phyloP scores from a whole-genome alignment of 2,888 invertebrate genomes.

The Agriopis aurantiaria region DNA sequence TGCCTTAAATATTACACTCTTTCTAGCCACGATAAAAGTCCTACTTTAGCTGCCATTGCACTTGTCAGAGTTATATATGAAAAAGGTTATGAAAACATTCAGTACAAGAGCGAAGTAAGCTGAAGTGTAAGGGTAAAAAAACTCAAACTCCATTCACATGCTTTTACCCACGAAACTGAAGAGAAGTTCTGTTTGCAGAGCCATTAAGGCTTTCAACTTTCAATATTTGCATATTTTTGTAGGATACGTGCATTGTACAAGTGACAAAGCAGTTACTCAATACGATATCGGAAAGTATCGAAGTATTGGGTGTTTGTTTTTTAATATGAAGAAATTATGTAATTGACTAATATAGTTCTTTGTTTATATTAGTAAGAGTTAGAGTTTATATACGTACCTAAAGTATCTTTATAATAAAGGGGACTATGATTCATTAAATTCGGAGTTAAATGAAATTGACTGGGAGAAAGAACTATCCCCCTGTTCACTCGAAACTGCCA shows the following conservation, averaged over 20 bases:
- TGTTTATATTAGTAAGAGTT: no score
- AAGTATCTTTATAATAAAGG: no score
- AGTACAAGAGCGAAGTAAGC: conserved; percentile 7
- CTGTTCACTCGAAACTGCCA: no score
- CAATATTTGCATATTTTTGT: conserved; percentile 75
- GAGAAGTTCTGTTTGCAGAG: conserved; percentile 62
- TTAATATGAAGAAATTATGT: no score
- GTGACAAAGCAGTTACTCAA: conserved; percentile 16
- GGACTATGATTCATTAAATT: no score
- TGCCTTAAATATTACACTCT: no score
- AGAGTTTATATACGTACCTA: no score
- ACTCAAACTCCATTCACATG: conserved; percentile 17
- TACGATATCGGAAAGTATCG: no score
- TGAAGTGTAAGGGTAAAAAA: conserved; percentile 16
- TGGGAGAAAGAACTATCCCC: no score
- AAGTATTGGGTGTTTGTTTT: no score
- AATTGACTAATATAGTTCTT: no score
- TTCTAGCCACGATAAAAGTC: neutral
- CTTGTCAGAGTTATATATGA: neutral
- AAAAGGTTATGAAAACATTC: neutral
- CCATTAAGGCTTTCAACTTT: conserved; percentile 64
- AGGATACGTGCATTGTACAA: conserved; percentile 44
- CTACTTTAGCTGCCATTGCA: neutral
- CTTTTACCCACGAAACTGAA: conserved; percentile 20
- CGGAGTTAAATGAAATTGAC: no score